Base-by-base conservation (phyloP, 2,888 invertebrate species). In the Polydrusus cervinus region DNA sequence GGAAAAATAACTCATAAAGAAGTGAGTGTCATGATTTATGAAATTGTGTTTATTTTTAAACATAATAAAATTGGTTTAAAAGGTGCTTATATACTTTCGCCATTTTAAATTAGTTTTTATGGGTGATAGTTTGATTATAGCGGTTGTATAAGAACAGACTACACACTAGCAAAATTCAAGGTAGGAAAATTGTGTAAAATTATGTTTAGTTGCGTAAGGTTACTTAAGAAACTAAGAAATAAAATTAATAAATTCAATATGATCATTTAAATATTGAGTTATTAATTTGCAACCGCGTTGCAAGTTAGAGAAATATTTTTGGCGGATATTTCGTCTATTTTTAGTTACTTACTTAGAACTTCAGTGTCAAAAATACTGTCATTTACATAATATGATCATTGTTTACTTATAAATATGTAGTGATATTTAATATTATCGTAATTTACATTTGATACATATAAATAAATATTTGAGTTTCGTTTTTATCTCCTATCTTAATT, bases 121-220 rank as follows among this genome's bases (percentile, higher is more conserved):
- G 25, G 25, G 25, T 25, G 5, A 5, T 25, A 25, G 25, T 25
- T 25, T 25, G 25, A 25, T 25, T 25, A 25, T 8, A 9, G 10
- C 18, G 45, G 34, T 20, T 9, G 10, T 16, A 45, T 62, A n/a
- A 47, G 38, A 62, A 62, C 47, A 34, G 7, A 34, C 25, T 64
- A 47, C 11, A 34, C 34, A 65, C 25, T 34, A 16, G 57, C 57
- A 18, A 60, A 60, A 60, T 60, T 38, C 57, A 60, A 18, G 11
- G 38, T 60, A 60, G 57, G 14, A 67, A 67, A 67, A 53, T 40
- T 16, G 40, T 51, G 53, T 67, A 67, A 53, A 67, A 67, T 53
- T 47, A n/a, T 53, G 16, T 68, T 57, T 68, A 68, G 66, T 66
- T 66, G 18, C 40, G n/a, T 66, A 66, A 66, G 38, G 53, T 66